These are phyloP conservation scores for Eugnorisma glareosa DNA, from an alignment of 2,888 invertebrate species.

Conservation along the genomic window DNA sequence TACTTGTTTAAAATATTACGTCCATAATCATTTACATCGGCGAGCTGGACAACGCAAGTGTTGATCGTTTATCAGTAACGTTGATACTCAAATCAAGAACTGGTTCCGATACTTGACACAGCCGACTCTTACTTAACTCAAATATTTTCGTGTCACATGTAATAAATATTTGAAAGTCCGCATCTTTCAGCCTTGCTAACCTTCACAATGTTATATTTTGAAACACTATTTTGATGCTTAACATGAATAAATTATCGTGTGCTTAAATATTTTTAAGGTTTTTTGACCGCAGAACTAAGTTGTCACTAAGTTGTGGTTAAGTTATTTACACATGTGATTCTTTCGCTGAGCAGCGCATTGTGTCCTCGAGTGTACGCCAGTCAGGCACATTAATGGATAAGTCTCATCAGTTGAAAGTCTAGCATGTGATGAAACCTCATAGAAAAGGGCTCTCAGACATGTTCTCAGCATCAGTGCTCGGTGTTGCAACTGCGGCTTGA, in stretches of 20 bases:
- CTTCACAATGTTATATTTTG: conserved; percentile 76
- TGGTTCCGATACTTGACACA: conserved; percentile 72
- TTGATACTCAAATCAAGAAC: conserved; percentile 68
- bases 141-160: conserved; percentile 75
- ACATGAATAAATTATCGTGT: conserved; percentile 59
- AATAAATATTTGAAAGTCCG: conserved; percentile 80
- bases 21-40: conserved; percentile 10
- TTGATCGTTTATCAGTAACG: conserved; percentile 63
- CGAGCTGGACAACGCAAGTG: conserved; percentile 51
- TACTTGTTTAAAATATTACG: conserved; percentile 5
- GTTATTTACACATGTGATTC: conserved; percentile 41
- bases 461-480: conserved; percentile 77
- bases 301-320: conserved; percentile 40
- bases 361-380: conserved; percentile 41
- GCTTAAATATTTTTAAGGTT: conserved; percentile 33
- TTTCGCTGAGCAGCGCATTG: conserved; percentile 11
- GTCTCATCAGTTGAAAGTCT: conserved; percentile 63
- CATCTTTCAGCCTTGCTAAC: conserved; percentile 77
- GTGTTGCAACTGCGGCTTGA: conserved; percentile 85
- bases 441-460: conserved; percentile 86
- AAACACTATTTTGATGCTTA: conserved; percentile 72
- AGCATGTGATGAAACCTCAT: conserved; percentile 67
- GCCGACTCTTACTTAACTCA: conserved; percentile 72
- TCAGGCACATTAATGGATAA: conserved; percentile 37
- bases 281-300: conserved; percentile 25